A percentile compares a stretch with the other conserved stretches of the same genome.
These are phyloP conservation scores for Orthosia gracilis DNA, from an alignment of 2,888 invertebrate genomes.

Conservation along the genomic window DNA sequence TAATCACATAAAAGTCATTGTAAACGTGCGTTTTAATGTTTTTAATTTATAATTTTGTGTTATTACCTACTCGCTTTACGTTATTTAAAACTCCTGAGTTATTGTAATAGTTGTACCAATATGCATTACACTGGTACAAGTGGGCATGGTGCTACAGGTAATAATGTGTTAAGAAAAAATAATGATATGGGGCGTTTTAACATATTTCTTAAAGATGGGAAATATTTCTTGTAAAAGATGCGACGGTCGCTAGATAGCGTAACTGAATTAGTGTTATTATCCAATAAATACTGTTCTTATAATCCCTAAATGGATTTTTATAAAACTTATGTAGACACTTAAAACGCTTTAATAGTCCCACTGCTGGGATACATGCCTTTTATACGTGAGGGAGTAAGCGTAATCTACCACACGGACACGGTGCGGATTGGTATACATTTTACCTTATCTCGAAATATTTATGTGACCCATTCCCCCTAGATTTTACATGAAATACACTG, in stretches of 20 bases:
- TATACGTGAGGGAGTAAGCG: too few relatives aligned
- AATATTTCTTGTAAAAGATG: neutral
- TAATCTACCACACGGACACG: too few relatives aligned
- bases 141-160: neutral
- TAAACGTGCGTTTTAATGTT: slow-evolving; percentile 30
- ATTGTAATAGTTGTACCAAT: slow-evolving; percentile 15
- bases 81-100: slow-evolving; percentile 35
- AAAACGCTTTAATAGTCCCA: neutral
- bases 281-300: slow-evolving; percentile 1
- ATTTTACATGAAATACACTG: neutral
- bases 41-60: slow-evolving; percentile 37
- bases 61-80: slow-evolving; percentile 18
- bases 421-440: neutral
- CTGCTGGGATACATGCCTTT: neutral
- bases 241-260: slow-evolving; percentile 1
- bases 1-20: slow-evolving; percentile 34
- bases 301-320: slow-evolving; percentile 6
- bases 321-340: neutral
- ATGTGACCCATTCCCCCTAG: neutral
- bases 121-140: neutral
- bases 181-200: slow-evolving; percentile 5
- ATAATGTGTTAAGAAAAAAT: slow-evolving; percentile 3
- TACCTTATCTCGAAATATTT: slow-evolving; percentile 12
- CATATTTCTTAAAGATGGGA: neutral
- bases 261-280: slow-evolving; percentile 34